phyloP scores from a whole-genome alignment of 37 sponge, comb jelly and placozoan species.

The Cliona cf. orientalis region DNA sequence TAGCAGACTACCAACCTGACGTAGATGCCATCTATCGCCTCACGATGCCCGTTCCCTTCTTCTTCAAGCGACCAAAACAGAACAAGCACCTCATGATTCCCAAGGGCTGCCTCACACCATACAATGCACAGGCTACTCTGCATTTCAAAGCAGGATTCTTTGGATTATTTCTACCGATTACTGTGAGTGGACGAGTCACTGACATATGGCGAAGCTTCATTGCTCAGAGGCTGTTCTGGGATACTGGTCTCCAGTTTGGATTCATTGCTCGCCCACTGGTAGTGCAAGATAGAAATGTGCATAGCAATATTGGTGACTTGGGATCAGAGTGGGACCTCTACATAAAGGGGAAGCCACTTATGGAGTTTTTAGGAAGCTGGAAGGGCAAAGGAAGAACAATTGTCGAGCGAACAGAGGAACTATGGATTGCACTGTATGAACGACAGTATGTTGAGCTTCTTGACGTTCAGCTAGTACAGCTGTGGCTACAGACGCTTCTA shows the following conservation, averaged over 20 bases:
- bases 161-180: constrained; percentile 57
- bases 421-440: constrained; percentile 54
- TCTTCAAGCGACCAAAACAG: constrained; percentile 36
- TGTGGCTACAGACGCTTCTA: constrained; percentile 38
- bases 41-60: constrained; percentile 55
- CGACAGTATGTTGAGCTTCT: constrained; percentile 31
- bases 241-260: constrained; percentile 36
- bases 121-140: constrained; percentile 68
- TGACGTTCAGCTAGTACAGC: constrained; percentile 42
- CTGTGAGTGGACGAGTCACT: constrained; percentile 45
- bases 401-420: constrained; percentile 38
- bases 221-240: constrained; percentile 56
- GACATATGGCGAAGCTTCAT: constrained; percentile 74
- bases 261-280: constrained; percentile 47
- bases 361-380: constrained; percentile 44
- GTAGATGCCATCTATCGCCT: constrained; percentile 70
- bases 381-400: constrained; percentile 31
- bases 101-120: constrained; percentile 48
- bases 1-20: constrained; percentile 71
- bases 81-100: constrained; percentile 43
- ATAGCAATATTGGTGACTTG: constrained; percentile 47
- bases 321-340: constrained; percentile 55
- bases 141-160: constrained; percentile 45
- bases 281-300: constrained; percentile 49
- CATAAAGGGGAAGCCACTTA: constrained; percentile 42